Evolutionary conservation across 2,113 vertebrate genomes (phyloP), one percentile per base, ranked within the genome.

Genomic region (Corapipo altera): DNA sequence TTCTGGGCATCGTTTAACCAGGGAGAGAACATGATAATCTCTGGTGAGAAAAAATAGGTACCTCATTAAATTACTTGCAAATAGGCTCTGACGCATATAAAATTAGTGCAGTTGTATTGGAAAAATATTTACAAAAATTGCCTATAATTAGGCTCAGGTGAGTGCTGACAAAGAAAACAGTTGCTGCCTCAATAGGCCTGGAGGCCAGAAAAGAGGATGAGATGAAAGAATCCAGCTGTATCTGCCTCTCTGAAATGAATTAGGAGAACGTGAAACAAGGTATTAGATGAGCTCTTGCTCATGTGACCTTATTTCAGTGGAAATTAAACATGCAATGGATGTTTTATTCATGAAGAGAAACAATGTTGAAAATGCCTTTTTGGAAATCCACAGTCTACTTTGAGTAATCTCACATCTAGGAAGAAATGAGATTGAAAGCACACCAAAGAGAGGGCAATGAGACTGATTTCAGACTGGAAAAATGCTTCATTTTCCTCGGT

Each of bases 71-170:
- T 69, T 70, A 85, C 64, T 93, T 88, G 39, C 24, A 93, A 84
- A 93, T n/a, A 49, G 13, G 4, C 52, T 85, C 23, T 75, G 89
- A 94, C 74, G 55, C 79, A 67, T 65, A 80, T 37, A 73, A 88
- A 90, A 89, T 95, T 43, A 76, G 32, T 72, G 41, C 24, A 46
- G 48, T 27, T 77, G 30, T 93, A 81, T 44, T 78, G 35, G 32
- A 71, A 93, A 95, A 84, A 44, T 83, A 71, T 93, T 89, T 88
- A 88, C 35, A 88, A 89, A 91, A 86, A 71, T 75, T 86, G 61
- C 52, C 72, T 71, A 23, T 32, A 77, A 57, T 74, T 32, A 76
- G 28, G 33, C 17, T 86, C 88, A 88, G 75, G 55, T 88, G 75
- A 91, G n/a, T 37, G 71, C 74, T 94, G 66, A 66, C 87, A 96